Base-by-base conservation (phyloP, 1,140 invertebrate species). In the Ostrea edulis region DNA sequence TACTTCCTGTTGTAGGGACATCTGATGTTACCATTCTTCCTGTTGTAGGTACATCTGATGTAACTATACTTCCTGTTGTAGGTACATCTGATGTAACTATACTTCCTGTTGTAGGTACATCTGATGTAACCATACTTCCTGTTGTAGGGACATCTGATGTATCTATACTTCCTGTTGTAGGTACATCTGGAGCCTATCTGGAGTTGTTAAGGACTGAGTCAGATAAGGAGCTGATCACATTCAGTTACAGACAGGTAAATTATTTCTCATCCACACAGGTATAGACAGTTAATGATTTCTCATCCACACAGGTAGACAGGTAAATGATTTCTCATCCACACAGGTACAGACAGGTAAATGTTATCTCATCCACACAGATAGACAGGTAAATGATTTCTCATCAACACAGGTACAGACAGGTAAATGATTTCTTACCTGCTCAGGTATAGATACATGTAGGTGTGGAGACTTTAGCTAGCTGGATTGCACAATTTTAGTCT, bases 211-310 rank as follows among this genome's bases (percentile, higher is more conserved):
- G 96, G 82, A 96, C 97, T 17, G 90, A 95, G 95, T 90, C 93
- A 91, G 94, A 89, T 87, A 94, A 95, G 52, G 97, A 97, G 93
- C 95, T 97, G 84, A 95, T 97, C 35, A 96, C 97, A 88, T 92
- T 97, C 81, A 95, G 97, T 5, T 98, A 97, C 92, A 96, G 97
- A 93, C 97, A 97, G 95, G 97, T 97, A 93, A 86, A 90, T 65
- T 9, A 54, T 14, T 77, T 22, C 3, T 22, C 8, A 68, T 25
- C 17, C 8, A n/a, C n/a, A 68, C 54, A n/a, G n/a, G 9, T 8
- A 68, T 5, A 68, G 8, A 68, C 11, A 68, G 20, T n/a, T 68
- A 68, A 68, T 3, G 2, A 55, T 55, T 44, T 44, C 35, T 44
- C 5, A 44, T 44, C 35, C 35, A 44, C 35, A 44, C 35, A 44